Evolutionary conservation across 1,140 invertebrate species (phyloP).

Genomic region (Drusus annulatus): DNA sequence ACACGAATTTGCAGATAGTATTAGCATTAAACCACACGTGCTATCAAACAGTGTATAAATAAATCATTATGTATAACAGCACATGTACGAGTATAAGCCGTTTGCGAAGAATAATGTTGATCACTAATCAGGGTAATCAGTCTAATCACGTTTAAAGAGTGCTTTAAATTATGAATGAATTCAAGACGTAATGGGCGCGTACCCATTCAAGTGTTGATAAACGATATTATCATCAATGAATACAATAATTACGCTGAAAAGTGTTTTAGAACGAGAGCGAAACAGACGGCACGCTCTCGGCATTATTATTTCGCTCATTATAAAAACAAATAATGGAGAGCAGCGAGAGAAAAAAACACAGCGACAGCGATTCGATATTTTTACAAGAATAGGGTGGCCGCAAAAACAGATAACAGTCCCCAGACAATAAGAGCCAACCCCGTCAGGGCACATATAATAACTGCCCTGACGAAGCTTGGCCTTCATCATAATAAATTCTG

Average conservation of each 20-base stretch:
- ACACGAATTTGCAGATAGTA: too few relatives aligned
- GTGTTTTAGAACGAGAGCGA: constrained; percentile 28
- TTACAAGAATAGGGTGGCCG: neutral
- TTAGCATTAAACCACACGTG: neutral
- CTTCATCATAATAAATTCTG: too few relatives aligned
- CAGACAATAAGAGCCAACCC: too few relatives aligned
- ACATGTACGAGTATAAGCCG: too few relatives aligned
- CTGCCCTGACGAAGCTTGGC: too few relatives aligned
- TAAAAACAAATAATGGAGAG: constrained; percentile 42
- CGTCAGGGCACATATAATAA: too few relatives aligned
- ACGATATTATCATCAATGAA: constrained; percentile 33
- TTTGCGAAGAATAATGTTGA: neutral
- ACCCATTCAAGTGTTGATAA: constrained; percentile 27
- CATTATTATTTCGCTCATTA: constrained; percentile 29
- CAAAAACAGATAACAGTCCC: neutral
- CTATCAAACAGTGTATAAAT: neutral
- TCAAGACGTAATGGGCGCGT: neutral
- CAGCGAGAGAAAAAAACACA: constrained; percentile 26
- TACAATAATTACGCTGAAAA: constrained; percentile 32
- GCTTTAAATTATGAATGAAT: constrained; percentile 14
- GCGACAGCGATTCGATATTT: neutral
- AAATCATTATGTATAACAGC: too few relatives aligned
- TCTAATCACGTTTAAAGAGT: constrained; percentile 5
- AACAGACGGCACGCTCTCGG: neutral
- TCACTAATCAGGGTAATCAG: constrained; percentile 9